A percentile compares a stretch with the other conserved stretches of the same genome.
Evolutionary conservation across 2,888 invertebrate species (phyloP).

Genomic region (Phyto melanocephala): DNA sequence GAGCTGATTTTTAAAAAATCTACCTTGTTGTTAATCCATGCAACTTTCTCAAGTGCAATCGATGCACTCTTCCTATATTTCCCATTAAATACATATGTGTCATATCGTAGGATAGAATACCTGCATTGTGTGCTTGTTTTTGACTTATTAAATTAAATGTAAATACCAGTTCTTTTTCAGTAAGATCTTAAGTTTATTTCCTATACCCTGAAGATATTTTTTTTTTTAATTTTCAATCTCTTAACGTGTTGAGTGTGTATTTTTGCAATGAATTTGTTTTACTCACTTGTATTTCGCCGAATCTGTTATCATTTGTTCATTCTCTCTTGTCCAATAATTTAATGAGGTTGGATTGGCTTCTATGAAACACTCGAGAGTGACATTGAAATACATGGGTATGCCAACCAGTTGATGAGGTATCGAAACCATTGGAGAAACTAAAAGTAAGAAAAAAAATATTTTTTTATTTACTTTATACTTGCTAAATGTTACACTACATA

Average conservation of each 20-base stretch:
- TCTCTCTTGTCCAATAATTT: conserved; percentile 93
- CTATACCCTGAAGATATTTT: too few relatives aligned
- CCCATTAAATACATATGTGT: too few relatives aligned
- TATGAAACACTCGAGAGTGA: conserved; percentile 92
- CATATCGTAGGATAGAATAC: too few relatives aligned
- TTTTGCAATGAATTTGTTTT: background rate
- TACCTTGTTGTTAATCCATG: background rate
- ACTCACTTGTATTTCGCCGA: conserved; percentile 86
- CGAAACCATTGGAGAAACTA: conserved; percentile 95
- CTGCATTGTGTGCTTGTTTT: too few relatives aligned
- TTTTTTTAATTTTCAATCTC: too few relatives aligned
- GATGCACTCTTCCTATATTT: too few relatives aligned
- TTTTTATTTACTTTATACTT: background rate
- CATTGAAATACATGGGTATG: conserved; percentile 89
- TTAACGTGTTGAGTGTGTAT: too few relatives aligned
- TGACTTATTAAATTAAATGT: too few relatives aligned
- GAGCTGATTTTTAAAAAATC: background rate
- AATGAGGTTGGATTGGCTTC: conserved; percentile 94
- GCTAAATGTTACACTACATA: too few relatives aligned
- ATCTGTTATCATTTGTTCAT: conserved; percentile 93
- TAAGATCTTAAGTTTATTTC: too few relatives aligned
- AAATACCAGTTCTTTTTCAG: too few relatives aligned
- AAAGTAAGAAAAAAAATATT: background rate
- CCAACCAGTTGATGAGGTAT: conserved; percentile 94
- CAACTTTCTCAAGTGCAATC: too few relatives aligned